Evolutionary conservation across 2,888 invertebrate species (phyloP).

Genomic region (Altica lythri): DNA sequence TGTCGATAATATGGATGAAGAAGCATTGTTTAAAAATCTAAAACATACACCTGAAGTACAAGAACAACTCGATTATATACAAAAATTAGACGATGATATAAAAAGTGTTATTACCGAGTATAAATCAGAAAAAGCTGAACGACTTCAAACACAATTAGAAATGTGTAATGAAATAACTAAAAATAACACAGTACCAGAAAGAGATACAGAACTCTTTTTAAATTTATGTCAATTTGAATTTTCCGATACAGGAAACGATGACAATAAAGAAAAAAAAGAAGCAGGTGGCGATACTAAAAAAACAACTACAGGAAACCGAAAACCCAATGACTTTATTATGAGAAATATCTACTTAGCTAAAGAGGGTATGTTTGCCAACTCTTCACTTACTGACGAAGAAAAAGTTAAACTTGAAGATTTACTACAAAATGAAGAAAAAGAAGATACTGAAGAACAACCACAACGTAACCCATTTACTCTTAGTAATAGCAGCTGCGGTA

Average conservation of each 20-base stretch:
- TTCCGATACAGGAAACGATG: constrained; percentile 1
- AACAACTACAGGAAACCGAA: not conserved
- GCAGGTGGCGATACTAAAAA: not conserved
- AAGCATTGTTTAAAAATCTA: constrained; percentile 35
- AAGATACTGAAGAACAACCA: not conserved
- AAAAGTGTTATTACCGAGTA: constrained; percentile 36
- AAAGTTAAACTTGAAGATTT: constrained; percentile 40
- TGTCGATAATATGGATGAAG: constrained; percentile 19
- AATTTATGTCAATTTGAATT: constrained; percentile 37
- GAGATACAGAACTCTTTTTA: constrained; percentile 33
- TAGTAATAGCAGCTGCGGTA: constrained; percentile 3
- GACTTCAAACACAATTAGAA: constrained; percentile 36
- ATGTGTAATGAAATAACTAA: constrained; percentile 36
- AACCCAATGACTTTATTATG: constrained; percentile 30
- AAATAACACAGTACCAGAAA: constrained; percentile 18
- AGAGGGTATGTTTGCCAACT: constrained; percentile 38
- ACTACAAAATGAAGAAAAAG: constrained; percentile 10
- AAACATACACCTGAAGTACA: constrained; percentile 39
- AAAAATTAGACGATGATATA: constrained; percentile 37
- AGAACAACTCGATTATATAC: constrained; percentile 35
- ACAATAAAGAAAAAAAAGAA: constrained; percentile 14
- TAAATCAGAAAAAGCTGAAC: constrained; percentile 35
- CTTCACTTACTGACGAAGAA: constrained; percentile 44
- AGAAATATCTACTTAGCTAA: constrained; percentile 39
- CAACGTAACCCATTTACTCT: constrained; percentile 6